These are phyloP conservation scores for Timema cristinae DNA, from an alignment of 2,888 invertebrate species.

Conservation along the genomic window DNA sequence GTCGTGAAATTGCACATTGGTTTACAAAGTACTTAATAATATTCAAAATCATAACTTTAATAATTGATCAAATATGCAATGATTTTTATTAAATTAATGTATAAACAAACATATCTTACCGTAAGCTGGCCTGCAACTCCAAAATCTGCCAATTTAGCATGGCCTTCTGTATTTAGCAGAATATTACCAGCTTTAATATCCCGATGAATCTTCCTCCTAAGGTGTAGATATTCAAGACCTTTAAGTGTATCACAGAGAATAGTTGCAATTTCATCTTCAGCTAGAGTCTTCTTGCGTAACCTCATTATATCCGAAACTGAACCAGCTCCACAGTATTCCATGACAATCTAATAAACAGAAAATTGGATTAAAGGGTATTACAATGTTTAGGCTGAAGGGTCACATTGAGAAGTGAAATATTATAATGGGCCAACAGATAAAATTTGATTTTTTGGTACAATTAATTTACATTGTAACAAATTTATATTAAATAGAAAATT, in stretches of 20 bases:
- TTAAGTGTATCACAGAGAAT: constrained; percentile 93
- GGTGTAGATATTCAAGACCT: constrained; percentile 94
- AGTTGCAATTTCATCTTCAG: constrained; percentile 95
- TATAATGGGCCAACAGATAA: no score
- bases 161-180: constrained; percentile 93
- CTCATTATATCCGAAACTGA: constrained; percentile 99
- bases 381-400: neutral
- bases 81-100: no score
- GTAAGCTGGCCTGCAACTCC: constrained; percentile 99
- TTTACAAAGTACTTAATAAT: no score
- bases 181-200: constrained; percentile 99
- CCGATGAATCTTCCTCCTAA: constrained; percentile 93
- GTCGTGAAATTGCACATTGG: no score
- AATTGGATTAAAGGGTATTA: constrained; percentile 5
- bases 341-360: constrained; percentile 75
- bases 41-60: no score
- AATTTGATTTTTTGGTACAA: no score
- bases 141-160: constrained; percentile 97
- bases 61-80: no score
- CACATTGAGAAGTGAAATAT: no score
- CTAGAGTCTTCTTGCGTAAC: constrained; percentile 90
- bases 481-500: no score
- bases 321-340: constrained; percentile 99
- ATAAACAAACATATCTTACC: constrained; percentile 48
- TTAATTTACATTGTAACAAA: no score